Base-by-base conservation (phyloP, 2,113 vertebrate species). In the Microcebus griseorufus region DNA sequence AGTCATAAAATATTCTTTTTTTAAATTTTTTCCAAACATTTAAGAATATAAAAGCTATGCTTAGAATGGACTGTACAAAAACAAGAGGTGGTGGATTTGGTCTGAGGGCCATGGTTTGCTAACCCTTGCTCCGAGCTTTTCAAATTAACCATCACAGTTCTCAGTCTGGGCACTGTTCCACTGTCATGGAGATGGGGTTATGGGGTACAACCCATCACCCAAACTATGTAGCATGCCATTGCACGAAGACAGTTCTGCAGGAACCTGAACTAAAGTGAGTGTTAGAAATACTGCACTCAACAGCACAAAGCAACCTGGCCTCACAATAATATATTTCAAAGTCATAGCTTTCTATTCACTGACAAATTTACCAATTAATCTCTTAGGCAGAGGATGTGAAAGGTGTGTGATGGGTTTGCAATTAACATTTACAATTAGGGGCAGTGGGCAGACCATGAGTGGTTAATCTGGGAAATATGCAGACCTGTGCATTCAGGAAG, bases 341-440 rank as follows among this genome's bases (percentile, higher is more conserved):
- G 29, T 25, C 29, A 42, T 34, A 18, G 12, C 93, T 76, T 94
- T 53, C 72, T 88, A 62, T 51, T 81, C 64, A 80, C 45, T 39
- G 18, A 93, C 83, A 87, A 80, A 95, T 45, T 84, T 79, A 76
- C 51, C 87, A 90, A 81, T 84, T 64, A 58, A 85, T 90, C 81
- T 95, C 84, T 72, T 29, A 23, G 48, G 82, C 20, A 79, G 76
- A 93, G 48, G 29, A 78, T 23, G 9, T 29, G 55, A 85, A 73
- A 94, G 83, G n/a, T 64, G 79, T 90, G 16, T 32, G 27, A 85
- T 34, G 83, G 75, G 34, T 32, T 42, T 87, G 37, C 89, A 75
- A 37, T 55, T 55, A 55, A 55, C 17, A 55, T 75, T 90, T 70
- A 80, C 84, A 84, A 95, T 5, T 20, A 2, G 13, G 60, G 83